phyloP scores from a whole-genome alignment of 2,888 invertebrate species.

The Apamea monoglypha region DNA sequence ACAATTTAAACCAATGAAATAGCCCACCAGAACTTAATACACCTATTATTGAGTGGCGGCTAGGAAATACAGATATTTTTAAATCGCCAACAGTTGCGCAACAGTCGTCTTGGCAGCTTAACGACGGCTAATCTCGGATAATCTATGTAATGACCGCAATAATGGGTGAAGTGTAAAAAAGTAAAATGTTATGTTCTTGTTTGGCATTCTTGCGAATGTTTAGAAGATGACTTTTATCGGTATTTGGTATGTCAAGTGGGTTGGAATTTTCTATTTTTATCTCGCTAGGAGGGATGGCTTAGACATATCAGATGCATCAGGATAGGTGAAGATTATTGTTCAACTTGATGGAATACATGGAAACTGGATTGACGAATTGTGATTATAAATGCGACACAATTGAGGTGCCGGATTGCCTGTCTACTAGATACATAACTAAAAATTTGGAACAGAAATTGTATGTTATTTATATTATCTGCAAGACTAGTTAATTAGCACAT shows the following conservation, averaged over 20 bases:
- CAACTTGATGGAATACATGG: neutral
- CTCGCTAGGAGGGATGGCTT: neutral
- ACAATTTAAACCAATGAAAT: slow-evolving; percentile 45
- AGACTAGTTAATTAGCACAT: no score
- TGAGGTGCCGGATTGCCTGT: no score
- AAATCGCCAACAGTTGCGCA: slow-evolving; percentile 70
- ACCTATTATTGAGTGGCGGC: slow-evolving; percentile 68
- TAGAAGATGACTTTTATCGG: slow-evolving; percentile 44
- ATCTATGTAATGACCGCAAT: slow-evolving; percentile 66
- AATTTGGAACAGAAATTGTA: no score
- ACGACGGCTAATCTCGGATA: slow-evolving; percentile 65
- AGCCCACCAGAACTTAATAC: slow-evolving; percentile 66
- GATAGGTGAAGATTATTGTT: slow-evolving; percentile 12
- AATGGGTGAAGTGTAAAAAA: slow-evolving; percentile 53
- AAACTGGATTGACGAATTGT: neutral
- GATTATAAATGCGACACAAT: no score
- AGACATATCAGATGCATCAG: slow-evolving; percentile 12
- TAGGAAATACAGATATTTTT: slow-evolving; percentile 72
- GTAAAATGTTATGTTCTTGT: slow-evolving; percentile 52
- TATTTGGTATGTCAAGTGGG: slow-evolving; percentile 48
- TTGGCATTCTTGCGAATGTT: slow-evolving; percentile 46
- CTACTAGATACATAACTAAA: no score
- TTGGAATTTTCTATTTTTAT: slow-evolving; percentile 49
- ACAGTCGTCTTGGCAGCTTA: slow-evolving; percentile 66
- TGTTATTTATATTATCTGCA: no score